These are phyloP conservation scores for Anser brachyrhynchus DNA, from an alignment of 2,113 vertebrate genomes.

Conservation along the genomic window DNA sequence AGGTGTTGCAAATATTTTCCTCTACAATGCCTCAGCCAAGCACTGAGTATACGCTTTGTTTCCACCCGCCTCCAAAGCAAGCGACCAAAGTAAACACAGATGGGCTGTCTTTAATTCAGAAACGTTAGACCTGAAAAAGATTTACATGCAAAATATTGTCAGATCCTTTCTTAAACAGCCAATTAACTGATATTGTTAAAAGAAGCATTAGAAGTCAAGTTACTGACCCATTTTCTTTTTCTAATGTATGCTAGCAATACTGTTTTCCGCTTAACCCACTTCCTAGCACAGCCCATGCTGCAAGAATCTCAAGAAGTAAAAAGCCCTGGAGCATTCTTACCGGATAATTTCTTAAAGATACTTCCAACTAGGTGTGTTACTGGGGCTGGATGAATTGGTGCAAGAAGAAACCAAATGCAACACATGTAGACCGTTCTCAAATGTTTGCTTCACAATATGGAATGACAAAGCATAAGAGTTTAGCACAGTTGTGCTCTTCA, in stretches of 20 bases:
- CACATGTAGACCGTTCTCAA: background rate
- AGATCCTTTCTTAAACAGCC: background rate
- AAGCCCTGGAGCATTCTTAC: background rate
- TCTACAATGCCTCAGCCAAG: background rate
- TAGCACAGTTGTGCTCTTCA: background rate
- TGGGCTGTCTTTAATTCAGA: background rate
- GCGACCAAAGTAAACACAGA: background rate
- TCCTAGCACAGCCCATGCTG: background rate
- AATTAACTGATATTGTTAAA: background rate
- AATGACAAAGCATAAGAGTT: background rate
- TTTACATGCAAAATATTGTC: background rate
- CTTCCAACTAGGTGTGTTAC: background rate
- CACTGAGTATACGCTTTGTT: fast-evolving
- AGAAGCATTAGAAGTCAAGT: background rate
- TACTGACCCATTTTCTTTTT: background rate
- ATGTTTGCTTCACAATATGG: background rate
- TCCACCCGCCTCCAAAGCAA: fast-evolving
- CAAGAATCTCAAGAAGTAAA: background rate
- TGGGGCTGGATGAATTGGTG: background rate
- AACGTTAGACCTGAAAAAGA: background rate
- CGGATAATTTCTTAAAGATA: background rate
- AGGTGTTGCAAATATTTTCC: background rate
- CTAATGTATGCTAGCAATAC: background rate
- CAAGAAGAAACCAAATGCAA: background rate
- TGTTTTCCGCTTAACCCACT: background rate